These are phyloP conservation scores for Parasteatoda lunata DNA, from an alignment of 2,888 invertebrate species.

Conservation along the genomic window DNA sequence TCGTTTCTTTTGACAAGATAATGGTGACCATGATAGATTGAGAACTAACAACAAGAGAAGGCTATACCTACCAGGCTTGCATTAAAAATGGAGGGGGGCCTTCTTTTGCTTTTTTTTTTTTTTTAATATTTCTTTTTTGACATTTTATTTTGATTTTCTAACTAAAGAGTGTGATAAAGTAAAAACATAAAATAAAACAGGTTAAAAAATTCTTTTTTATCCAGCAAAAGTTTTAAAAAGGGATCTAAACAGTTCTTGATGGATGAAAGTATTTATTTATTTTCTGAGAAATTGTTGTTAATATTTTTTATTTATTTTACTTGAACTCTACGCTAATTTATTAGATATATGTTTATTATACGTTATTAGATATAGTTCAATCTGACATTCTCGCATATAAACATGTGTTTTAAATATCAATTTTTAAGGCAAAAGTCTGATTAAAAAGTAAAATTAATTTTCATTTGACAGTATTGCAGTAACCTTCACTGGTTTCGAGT, in stretches of 20 bases:
- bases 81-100: background rate
- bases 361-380: too few relatives aligned
- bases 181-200: slow-evolving; percentile 24
- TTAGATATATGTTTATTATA: too few relatives aligned
- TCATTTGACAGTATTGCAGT: too few relatives aligned
- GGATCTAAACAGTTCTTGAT: slow-evolving; percentile 30
- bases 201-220: slow-evolving; percentile 51
- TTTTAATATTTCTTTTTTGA: background rate
- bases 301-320: too few relatives aligned
- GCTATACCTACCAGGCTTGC: slow-evolving; percentile 28
- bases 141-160: slow-evolving; percentile 35
- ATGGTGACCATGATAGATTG: slow-evolving; percentile 66
- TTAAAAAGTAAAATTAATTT: too few relatives aligned
- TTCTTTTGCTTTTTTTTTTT: background rate
- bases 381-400: too few relatives aligned
- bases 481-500: too few relatives aligned
- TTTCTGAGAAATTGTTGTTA: too few relatives aligned
- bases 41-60: slow-evolving; percentile 64
- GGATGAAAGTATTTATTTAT: slow-evolving; percentile 54
- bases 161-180: slow-evolving; percentile 7
- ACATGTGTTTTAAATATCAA: too few relatives aligned
- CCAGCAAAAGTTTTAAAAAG: slow-evolving; percentile 5
- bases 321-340: too few relatives aligned
- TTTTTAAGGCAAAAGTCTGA: too few relatives aligned
- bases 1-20: slow-evolving; percentile 65